A percentile compares a stretch with the other conserved stretches of the same genome.
These are phyloP conservation scores for Zaprionus lachaisei DNA, from an alignment of 1,140 invertebrate species.

Conservation along the genomic window DNA sequence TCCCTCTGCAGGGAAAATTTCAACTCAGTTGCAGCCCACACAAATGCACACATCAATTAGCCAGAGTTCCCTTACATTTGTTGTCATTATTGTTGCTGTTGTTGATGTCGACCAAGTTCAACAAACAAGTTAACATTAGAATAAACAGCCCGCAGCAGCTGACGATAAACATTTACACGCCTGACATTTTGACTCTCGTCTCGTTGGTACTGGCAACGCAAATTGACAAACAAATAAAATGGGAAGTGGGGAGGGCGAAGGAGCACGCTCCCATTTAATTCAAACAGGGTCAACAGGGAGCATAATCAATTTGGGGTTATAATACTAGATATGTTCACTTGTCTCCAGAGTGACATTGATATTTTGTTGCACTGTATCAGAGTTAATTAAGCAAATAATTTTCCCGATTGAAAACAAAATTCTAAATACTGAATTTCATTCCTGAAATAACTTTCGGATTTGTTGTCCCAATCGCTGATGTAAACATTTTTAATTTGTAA, in stretches of 20 bases:
- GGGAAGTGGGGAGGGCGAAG: neutral
- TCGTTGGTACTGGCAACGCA: slow-evolving; percentile 34
- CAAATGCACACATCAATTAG: slow-evolving; percentile 45
- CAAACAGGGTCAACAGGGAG: neutral
- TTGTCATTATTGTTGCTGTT: slow-evolving; percentile 2
- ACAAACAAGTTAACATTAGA: slow-evolving; percentile 30
- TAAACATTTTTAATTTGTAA: slow-evolving; percentile 11
- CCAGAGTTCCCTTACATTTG: slow-evolving; percentile 8
- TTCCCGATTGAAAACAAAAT: neutral
- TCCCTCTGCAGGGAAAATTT: neutral
- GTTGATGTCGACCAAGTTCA: slow-evolving; percentile 10
- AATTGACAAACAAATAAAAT: slow-evolving; percentile 35
- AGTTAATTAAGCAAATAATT: slow-evolving; percentile 26
- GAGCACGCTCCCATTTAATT: neutral
- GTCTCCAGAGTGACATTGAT: neutral
- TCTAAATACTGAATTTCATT: slow-evolving; percentile 19
- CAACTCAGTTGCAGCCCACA: slow-evolving; percentile 4
- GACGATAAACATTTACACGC: slow-evolving; percentile 37
- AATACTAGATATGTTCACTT: neutral
- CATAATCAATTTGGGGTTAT: neutral
- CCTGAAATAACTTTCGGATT: neutral
- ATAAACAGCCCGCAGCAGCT: slow-evolving; percentile 42
- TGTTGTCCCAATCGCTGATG: neutral
- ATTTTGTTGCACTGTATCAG: neutral
- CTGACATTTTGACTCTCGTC: slow-evolving; percentile 31